A percentile compares a stretch with the other conserved stretches of the same genome.
These are phyloP conservation scores for Acrobasis suavella DNA, from an alignment of 2,888 invertebrate genomes.

Conservation along the genomic window DNA sequence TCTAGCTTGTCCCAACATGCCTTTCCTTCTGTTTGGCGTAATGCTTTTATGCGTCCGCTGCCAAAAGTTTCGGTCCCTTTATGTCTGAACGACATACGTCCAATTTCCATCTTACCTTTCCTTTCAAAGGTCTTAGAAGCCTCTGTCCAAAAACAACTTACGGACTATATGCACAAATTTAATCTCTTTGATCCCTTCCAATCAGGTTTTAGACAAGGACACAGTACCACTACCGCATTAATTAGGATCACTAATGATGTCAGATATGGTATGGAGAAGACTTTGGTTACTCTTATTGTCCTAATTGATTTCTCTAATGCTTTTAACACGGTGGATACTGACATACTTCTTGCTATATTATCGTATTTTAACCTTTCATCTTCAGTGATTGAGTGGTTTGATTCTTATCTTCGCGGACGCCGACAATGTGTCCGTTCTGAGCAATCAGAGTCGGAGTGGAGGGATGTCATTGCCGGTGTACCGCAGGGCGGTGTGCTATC, in stretches of 20 bases:
- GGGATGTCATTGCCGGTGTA: not conserved
- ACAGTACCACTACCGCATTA: constrained; percentile 26
- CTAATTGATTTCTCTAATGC: constrained; percentile 25
- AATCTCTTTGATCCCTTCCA: no score
- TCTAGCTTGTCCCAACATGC: no score
- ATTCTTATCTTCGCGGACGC: no score
- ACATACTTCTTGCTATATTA: not conserved
- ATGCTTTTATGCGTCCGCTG: constrained; percentile 9
- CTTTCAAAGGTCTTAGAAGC: constrained; percentile 29
- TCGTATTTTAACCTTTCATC: not conserved
- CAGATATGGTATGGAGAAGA: constrained; percentile 12
- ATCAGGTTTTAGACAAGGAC: no score
- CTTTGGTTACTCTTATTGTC: constrained; percentile 8
- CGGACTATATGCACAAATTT: no score
- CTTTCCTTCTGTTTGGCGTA: not conserved
- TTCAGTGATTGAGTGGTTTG: no score
- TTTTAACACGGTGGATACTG: constrained; percentile 19
- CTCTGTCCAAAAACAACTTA: not conserved
- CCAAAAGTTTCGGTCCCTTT: constrained; percentile 8
- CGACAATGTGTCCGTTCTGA: no score
- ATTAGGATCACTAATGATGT: constrained; percentile 24
- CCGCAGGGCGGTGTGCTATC: not conserved
- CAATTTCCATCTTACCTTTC: constrained; percentile 24
- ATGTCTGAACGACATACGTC: not conserved
- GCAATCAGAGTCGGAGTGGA: not conserved